Evolutionary conservation across 1,140 invertebrate species (phyloP), one percentile per base, ranked within the genome.

Genomic region (Manduca sexta): DNA sequence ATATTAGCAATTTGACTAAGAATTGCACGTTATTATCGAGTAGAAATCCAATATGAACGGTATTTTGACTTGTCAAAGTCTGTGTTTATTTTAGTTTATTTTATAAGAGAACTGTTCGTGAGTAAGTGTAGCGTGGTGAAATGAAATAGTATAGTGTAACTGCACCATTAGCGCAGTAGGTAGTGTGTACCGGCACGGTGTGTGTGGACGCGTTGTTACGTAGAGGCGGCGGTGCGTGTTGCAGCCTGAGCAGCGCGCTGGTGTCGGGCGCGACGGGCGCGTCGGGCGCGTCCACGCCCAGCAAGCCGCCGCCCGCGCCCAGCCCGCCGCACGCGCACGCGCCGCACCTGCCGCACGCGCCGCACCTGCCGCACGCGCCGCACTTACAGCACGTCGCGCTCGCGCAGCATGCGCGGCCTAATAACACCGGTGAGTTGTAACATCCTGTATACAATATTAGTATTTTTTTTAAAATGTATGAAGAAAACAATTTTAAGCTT

Each of bases 221-320:
- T n/a, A n/a, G n/a, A 13, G 13, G 34, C 0, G 1, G n/a, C 0
- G 37, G 37, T 38, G 39, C 56, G 30, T 41, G 35, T n/a, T 48
- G 44, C 72, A 81, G 77, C 64, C 59, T 78, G 67, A 78, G 64
- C 72, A 74, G 4, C 4, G 21, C 21, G 21, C 21, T 26, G 21
- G 21, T 3, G 4, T 3, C 8, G 21, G 4, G 21, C 21, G 21
- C 64, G 53, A 56, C 64, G 49, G 60, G 63, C 13, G 65, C 56
- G 48, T 72, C 76, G 16, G 73, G 73, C 29, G 55, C 74, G 38
- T 74, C 70, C 5, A 78, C 74, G 52, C 76, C 77, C 8, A 73
- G 47, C 68, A 81, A 81, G 41, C 73, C 49, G 57, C 62, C 76
- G 17, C 49, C 50, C 33, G 56, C 69, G 45, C 61, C 73, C 46